Percentiles rank a stretch among this genome's conserved stretches.
phyloP scores from a whole-genome alignment of 23 tunicate species.

The Oikopleura dioica region DNA sequence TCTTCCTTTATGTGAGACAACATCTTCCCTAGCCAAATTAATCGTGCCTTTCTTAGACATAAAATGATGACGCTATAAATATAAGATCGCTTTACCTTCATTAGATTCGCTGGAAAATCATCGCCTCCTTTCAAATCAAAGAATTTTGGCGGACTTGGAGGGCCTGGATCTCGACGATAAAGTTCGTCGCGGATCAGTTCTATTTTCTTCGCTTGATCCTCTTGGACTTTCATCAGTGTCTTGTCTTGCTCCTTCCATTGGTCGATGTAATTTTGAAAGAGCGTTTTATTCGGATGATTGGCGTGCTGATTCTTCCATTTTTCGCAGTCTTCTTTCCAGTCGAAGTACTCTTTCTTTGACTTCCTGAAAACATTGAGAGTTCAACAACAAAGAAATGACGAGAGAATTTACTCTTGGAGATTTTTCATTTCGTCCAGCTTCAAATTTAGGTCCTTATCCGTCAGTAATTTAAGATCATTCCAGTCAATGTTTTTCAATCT shows the following conservation, averaged over 20 bases:
- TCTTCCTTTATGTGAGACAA: too few species aligned
- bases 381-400: too few species aligned
- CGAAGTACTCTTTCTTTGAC: background rate
- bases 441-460: background rate
- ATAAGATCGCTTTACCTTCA: too few species aligned
- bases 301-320: background rate
- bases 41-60: too few species aligned
- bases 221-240: background rate
- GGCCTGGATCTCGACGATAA: background rate
- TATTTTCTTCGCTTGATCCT: background rate
- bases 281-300: background rate
- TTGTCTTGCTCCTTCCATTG: constrained; percentile 1
- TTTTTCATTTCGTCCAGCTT: background rate
- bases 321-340: background rate
- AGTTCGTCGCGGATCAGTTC: background rate
- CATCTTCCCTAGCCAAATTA: too few species aligned
- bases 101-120: too few species aligned
- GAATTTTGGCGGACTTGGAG: constrained; percentile 4
- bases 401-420: too few species aligned
- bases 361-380: too few species aligned
- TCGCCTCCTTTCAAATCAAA: too few species aligned
- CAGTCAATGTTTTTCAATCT: background rate
- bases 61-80: too few species aligned
- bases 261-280: background rate
- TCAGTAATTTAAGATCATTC: background rate